phyloP scores from a whole-genome alignment of 2,797 vertebrate genomes.

The Notoglanidium macrostoma region DNA sequence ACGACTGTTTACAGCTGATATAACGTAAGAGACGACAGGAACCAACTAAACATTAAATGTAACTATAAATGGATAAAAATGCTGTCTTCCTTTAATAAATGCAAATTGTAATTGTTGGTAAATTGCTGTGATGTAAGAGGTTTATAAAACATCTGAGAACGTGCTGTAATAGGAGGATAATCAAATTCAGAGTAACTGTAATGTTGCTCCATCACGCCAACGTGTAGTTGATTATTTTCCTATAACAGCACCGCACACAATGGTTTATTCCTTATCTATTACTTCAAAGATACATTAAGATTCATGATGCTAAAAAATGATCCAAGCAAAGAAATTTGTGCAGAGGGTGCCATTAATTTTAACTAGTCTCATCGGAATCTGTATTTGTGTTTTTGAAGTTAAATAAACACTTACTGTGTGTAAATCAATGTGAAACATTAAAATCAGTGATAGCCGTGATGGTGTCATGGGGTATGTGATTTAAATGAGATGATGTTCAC shows the following conservation, averaged over 20 bases:
- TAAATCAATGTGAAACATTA: not conserved
- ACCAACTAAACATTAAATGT: not conserved
- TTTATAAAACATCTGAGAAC: not conserved
- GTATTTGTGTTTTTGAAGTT: not conserved
- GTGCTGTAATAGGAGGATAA: too few relatives aligned
- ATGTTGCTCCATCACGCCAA: not conserved
- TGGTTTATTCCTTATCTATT: not conserved
- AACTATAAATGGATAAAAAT: not conserved
- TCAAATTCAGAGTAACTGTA: too few relatives aligned
- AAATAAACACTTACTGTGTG: not conserved
- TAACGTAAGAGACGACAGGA: not conserved
- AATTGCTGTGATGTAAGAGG: not conserved
- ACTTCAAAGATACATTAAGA: not conserved
- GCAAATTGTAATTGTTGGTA: not conserved
- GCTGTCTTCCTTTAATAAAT: not conserved
- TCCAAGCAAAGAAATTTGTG: not conserved
- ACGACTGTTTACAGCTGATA: not conserved
- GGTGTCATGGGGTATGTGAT: not conserved
- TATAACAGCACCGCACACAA: not conserved
- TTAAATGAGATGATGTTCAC: not conserved
- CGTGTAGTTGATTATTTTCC: not conserved
- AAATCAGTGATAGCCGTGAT: not conserved
- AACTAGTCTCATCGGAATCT: not conserved
- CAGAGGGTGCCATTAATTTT: not conserved
- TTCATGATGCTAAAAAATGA: too few relatives aligned